Evolutionary conservation across 2,888 invertebrate species (phyloP).

Genomic region (Emesis furor): DNA sequence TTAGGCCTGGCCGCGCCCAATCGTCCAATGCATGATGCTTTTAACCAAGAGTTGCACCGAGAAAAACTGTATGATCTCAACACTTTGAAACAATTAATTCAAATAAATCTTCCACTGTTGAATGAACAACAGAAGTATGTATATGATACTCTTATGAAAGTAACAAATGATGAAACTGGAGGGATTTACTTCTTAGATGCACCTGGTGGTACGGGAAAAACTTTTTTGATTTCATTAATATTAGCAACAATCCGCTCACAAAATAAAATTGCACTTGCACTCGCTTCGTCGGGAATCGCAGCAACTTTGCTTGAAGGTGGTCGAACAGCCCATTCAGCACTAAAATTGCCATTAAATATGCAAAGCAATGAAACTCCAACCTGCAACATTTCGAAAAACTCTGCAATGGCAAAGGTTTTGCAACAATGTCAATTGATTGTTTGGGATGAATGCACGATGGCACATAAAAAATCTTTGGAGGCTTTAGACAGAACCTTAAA

Average conservation of each 20-base stretch:
- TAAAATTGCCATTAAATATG: neutral
- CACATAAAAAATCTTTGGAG: neutral
- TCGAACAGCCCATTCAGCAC: neutral
- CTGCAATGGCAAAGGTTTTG: neutral
- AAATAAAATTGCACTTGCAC: too few relatives aligned
- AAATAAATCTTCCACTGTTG: slow-evolving; percentile 71
- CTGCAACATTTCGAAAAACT: neutral
- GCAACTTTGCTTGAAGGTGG: too few relatives aligned
- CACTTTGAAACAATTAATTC: slow-evolving; percentile 68
- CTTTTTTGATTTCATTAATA: neutral
- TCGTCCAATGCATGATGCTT: slow-evolving; percentile 75
- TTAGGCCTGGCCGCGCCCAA: slow-evolving; percentile 77
- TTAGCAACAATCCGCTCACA: too few relatives aligned
- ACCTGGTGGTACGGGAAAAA: slow-evolving; percentile 2
- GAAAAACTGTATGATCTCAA: slow-evolving; percentile 70
- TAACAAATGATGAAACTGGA: slow-evolving; percentile 67
- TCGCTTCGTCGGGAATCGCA: too few relatives aligned
- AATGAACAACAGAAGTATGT: slow-evolving; percentile 72
- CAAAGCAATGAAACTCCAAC: neutral
- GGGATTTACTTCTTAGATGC: slow-evolving; percentile 62
- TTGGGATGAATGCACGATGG: neutral
- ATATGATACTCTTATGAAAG: slow-evolving; percentile 68
- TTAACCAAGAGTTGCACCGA: slow-evolving; percentile 66
- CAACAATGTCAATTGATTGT: neutral
- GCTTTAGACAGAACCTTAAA: neutral